These are phyloP conservation scores for Heliothis subflexa DNA, from an alignment of 1,140 invertebrate genomes.

Conservation along the genomic window DNA sequence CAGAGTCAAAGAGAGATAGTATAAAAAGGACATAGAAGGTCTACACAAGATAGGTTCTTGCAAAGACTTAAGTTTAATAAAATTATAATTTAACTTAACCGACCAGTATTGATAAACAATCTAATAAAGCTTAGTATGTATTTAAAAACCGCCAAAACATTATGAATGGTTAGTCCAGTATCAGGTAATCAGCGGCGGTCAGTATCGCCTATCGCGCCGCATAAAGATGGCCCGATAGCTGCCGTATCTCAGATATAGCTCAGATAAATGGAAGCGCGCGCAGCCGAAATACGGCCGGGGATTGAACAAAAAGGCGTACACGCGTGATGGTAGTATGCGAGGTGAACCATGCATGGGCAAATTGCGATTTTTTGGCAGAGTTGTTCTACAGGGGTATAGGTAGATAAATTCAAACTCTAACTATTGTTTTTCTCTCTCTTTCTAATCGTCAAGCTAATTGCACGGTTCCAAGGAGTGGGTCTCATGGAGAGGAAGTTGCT, in stretches of 20 bases:
- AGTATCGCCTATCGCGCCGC: conserved; percentile 75
- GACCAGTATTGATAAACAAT: not conserved
- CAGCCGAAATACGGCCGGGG: conserved; percentile 80
- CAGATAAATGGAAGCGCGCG: conserved; percentile 78
- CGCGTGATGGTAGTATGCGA: conserved; percentile 61
- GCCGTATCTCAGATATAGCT: conserved; percentile 79
- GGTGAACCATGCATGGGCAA: not conserved
- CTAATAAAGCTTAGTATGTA: not conserved
- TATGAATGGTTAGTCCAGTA: conserved; percentile 52
- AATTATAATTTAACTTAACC: no score
- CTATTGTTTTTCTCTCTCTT: no score
- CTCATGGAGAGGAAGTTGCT: no score
- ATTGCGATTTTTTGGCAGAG: no score
- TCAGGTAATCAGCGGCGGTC: conserved; percentile 75
- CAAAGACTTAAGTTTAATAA: no score
- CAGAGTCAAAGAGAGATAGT: no score
- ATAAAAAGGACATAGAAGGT: no score
- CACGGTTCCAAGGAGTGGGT: no score
- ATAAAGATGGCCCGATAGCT: conserved; percentile 78
- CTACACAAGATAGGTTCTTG: no score
- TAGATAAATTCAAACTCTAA: no score
- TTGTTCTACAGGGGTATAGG: no score
- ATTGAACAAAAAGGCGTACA: conserved; percentile 76
- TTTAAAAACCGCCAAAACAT: conserved; percentile 18
- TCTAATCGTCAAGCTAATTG: no score